A percentile compares a stretch with the other conserved stretches of the same genome.
Evolutionary conservation across 2,113 vertebrate species (phyloP).

Genomic region (Apteryx mantelli): DNA sequence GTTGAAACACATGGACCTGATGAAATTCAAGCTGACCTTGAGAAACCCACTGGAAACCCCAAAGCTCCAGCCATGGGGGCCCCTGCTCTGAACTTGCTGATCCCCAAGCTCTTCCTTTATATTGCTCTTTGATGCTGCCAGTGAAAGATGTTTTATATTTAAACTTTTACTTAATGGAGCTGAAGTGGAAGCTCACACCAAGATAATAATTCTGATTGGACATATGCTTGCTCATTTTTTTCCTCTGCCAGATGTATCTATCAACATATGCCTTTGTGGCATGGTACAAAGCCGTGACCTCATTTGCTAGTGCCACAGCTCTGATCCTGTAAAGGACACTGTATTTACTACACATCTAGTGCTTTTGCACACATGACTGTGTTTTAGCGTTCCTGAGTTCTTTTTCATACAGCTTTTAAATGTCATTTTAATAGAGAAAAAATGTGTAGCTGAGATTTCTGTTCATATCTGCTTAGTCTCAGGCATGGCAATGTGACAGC

Average conservation of each 20-base stretch:
- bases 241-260: neutral
- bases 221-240: neutral
- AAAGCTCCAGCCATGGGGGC: neutral
- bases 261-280: neutral
- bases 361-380: neutral
- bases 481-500: neutral
- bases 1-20: neutral
- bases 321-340: neutral
- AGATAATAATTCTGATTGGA: neutral
- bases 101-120: neutral
- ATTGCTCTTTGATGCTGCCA: neutral
- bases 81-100: neutral
- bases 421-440: neutral
- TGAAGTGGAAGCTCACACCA: neutral
- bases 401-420: neutral
- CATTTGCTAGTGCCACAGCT: neutral
- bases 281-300: neutral
- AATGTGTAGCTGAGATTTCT: neutral
- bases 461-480: neutral
- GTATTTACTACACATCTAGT: neutral
- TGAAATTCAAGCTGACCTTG: neutral
- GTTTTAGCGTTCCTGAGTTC: neutral
- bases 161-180: neutral
- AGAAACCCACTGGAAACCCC: neutral
- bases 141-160: neutral